A percentile compares a stretch with the other conserved stretches of the same genome.
Evolutionary conservation across 2,888 invertebrate species (phyloP).

Genomic region (Gymnocheta viridis): DNA sequence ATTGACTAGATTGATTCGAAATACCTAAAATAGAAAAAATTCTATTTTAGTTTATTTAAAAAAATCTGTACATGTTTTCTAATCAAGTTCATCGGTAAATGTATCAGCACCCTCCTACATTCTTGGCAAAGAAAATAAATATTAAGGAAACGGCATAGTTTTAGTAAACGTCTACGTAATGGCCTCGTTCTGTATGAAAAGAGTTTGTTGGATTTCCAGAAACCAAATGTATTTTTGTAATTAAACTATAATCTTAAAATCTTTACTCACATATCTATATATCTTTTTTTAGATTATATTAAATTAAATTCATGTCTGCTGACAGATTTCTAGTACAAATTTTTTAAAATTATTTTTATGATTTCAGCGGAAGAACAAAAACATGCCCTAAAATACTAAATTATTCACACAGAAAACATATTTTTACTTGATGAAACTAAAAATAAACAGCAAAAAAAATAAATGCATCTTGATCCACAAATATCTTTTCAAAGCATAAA

Average conservation of each 20-base stretch:
- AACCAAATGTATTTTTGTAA: not conserved
- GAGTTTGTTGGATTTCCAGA: conserved; percentile 1
- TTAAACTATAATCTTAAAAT: not conserved
- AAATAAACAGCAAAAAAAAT: conserved; percentile 25
- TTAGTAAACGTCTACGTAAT: not conserved
- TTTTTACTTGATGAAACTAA: conserved; percentile 32
- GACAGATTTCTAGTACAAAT: not conserved
- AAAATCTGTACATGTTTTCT: not conserved
- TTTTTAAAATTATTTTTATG: not conserved
- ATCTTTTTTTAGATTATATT: not conserved
- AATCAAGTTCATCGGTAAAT: not conserved
- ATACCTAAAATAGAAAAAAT: not conserved
- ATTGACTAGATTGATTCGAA: too few relatives aligned
- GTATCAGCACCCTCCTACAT: not conserved
- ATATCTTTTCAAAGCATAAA: not conserved
- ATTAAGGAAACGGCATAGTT: not conserved
- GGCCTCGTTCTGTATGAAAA: not conserved
- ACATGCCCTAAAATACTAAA: conserved; percentile 29
- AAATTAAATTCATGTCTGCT: conserved; percentile 10
- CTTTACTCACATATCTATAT: not conserved
- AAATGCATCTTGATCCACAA: not conserved
- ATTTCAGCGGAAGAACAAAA: not conserved
- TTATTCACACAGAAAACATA: not conserved
- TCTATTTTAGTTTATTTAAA: not conserved
- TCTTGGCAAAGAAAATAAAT: not conserved